Evolutionary conservation across 53 echinoderm and acorn worm species (phyloP).

Genomic region (Stichopus horrens): DNA sequence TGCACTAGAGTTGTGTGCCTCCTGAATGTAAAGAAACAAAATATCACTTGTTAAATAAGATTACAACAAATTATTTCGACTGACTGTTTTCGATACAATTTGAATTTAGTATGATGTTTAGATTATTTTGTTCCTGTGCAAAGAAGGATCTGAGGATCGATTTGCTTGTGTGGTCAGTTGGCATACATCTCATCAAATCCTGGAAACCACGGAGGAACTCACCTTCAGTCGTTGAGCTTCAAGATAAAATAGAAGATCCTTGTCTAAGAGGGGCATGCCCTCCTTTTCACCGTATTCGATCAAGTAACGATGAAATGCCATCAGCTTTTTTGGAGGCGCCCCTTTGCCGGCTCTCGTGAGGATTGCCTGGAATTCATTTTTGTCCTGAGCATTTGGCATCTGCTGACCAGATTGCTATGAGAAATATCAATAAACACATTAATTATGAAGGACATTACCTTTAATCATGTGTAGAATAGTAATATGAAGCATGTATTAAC

Average conservation of each 20-base stretch:
- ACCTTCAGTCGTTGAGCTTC: constrained; percentile 97
- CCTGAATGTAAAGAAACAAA: constrained; percentile 46
- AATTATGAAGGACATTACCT: not conserved
- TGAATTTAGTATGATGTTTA: too few relatives aligned
- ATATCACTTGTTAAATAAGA: not conserved
- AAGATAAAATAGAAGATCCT: constrained; percentile 86
- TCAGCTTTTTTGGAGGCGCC: constrained; percentile 73
- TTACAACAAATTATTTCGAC: too few relatives aligned
- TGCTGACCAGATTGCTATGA: constrained; percentile 91
- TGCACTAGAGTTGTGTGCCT: constrained; percentile 66
- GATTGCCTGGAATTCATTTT: constrained; percentile 87
- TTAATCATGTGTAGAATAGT: too few relatives aligned
- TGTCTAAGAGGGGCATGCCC: constrained; percentile 71
- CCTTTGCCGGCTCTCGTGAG: constrained; percentile 72
- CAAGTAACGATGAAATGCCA: constrained; percentile 90
- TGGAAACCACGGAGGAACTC: not conserved
- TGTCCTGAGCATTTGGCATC: constrained; percentile 87
- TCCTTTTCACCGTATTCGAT: constrained; percentile 92
- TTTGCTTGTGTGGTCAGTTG: too few relatives aligned
- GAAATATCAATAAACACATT: not conserved
- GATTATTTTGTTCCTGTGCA: too few relatives aligned
- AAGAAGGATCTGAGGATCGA: too few relatives aligned
- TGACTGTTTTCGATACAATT: too few relatives aligned
- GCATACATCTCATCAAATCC: too few relatives aligned
- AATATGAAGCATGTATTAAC: too few relatives aligned